These are phyloP conservation scores for Probosciger aterrimus DNA, from an alignment of 2,113 vertebrate species.

Conservation along the genomic window DNA sequence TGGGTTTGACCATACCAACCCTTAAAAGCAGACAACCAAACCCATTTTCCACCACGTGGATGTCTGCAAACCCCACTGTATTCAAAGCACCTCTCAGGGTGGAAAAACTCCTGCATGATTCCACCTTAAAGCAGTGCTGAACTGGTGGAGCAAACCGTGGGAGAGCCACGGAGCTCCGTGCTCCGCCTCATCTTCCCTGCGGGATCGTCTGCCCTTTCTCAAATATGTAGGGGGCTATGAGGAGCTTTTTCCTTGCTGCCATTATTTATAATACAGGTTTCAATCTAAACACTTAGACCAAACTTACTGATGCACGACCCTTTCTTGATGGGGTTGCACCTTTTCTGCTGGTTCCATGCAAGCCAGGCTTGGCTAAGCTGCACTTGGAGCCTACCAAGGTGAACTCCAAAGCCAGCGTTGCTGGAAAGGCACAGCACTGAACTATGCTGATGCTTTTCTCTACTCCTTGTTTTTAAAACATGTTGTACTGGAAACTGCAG, in stretches of 20 bases:
- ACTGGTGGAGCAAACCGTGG: accelerated
- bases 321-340: neutral
- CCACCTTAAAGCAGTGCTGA: neutral
- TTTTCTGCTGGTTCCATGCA: neutral
- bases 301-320: neutral
- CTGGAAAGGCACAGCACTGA: neutral
- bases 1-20: neutral
- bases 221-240: neutral
- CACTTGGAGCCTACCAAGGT: neutral
- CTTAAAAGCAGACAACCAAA: neutral
- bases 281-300: neutral
- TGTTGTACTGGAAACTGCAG: neutral
- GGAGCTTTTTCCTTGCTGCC: neutral
- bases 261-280: neutral
- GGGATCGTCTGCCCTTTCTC: neutral
- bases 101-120: neutral
- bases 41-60: neutral
- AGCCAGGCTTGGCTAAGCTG: neutral
- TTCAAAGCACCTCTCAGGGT: neutral
- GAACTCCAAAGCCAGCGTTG: neutral
- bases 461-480: neutral
- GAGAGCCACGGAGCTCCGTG: neutral
- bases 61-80: neutral
- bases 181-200: neutral
- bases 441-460: neutral